A percentile compares a stretch with the other conserved stretches of the same genome.
These are phyloP conservation scores for Margarornis squamiger DNA, from an alignment of 2,797 vertebrate genomes.

Conservation along the genomic window DNA sequence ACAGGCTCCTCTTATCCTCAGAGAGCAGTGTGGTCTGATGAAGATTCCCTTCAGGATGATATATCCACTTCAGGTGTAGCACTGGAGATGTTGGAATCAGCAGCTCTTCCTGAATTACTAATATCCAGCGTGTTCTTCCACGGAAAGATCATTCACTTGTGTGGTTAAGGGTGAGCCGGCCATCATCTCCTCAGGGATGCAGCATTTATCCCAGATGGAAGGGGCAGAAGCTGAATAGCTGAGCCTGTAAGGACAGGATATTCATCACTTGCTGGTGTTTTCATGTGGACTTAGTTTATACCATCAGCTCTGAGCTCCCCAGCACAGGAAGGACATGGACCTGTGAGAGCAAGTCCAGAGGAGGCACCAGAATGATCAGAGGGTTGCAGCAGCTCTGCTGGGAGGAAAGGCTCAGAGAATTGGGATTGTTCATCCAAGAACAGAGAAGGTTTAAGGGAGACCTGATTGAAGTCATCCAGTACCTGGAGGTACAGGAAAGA, in stretches of 20 bases:
- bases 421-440: neutral
- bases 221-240: neutral
- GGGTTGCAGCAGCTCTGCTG: neutral
- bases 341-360: neutral
- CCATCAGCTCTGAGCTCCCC: neutral
- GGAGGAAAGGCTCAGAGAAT: rapidly evolving
- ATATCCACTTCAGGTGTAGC: neutral
- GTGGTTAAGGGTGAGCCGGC: neutral
- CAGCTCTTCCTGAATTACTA: neutral
- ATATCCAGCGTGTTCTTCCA: neutral
- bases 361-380: neutral
- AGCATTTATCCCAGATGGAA: neutral
- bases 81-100: neutral
- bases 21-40: neutral
- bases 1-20: neutral
- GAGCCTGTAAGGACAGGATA: neutral
- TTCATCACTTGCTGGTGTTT: neutral
- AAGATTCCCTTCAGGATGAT: neutral
- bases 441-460: no score
- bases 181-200: neutral
- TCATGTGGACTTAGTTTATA: neutral
- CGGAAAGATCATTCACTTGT: neutral
- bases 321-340: neutral
- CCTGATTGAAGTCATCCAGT: rapidly evolving
- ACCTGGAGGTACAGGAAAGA: neutral